Conservation (phyloP, 92 coral and sea anemone genomes). For the Epizoanthus ramosus region DNA sequence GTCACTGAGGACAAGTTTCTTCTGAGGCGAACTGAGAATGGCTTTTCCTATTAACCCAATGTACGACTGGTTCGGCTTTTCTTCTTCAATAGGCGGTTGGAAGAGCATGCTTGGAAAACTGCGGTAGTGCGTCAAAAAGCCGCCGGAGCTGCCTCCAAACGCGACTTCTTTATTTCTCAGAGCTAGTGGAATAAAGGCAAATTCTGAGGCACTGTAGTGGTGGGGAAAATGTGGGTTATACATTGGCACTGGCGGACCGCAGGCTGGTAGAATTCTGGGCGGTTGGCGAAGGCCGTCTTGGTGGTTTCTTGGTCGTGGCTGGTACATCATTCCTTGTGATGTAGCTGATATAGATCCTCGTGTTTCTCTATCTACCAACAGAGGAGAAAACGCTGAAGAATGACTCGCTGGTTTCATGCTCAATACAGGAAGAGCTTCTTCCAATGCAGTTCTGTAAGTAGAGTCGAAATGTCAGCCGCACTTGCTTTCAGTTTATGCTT, state of each 20-base stretch:
- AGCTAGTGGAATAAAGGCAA: slow-evolving; percentile 29
- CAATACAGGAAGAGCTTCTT: slow-evolving; percentile 2
- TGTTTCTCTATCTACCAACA: not conserved
- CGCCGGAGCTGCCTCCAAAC: slow-evolving; percentile 4
- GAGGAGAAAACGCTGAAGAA: slow-evolving; percentile 10
- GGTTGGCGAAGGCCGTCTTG: slow-evolving; percentile 21
- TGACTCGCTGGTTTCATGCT: not conserved
- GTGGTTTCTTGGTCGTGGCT: not conserved
- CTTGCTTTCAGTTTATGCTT: not conserved
- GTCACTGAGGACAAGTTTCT: slow-evolving; percentile 58
- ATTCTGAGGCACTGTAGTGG: slow-evolving; percentile 22
- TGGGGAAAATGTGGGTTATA: slow-evolving; percentile 8
- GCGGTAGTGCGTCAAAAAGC: slow-evolving; percentile 3
- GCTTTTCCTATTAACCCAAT: slow-evolving; percentile 64
- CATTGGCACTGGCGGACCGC: not conserved
- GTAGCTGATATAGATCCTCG: not conserved
- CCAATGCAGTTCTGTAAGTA: not conserved
- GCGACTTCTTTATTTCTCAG: slow-evolving; percentile 1
- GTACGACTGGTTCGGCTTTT: slow-evolving; percentile 64
- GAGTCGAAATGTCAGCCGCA: not conserved
- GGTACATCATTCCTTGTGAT: not conserved
- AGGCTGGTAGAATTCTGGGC: slow-evolving; percentile 16
- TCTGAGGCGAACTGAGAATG: slow-evolving; percentile 58
- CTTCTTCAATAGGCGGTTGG: slow-evolving; percentile 42
- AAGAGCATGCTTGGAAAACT: slow-evolving; percentile 6